phyloP scores from a whole-genome alignment of 2,113 vertebrate species.

The Phyllopteryx taeniolatus region DNA sequence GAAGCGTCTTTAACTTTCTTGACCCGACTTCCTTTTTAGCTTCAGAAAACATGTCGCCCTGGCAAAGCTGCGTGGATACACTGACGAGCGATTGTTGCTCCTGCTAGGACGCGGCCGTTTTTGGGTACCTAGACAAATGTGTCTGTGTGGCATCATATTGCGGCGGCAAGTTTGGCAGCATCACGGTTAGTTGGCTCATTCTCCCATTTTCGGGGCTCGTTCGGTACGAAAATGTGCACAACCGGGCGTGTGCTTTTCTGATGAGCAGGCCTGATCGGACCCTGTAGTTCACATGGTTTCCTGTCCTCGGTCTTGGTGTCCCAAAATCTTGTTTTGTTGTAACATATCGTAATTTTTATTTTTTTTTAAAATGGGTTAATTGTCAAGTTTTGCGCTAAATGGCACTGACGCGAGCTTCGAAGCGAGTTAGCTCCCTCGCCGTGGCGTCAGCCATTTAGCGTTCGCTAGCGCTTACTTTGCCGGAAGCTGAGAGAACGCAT shows the following conservation, averaged over 20 bases:
- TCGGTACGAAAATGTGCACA: neutral
- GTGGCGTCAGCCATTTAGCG: neutral
- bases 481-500: neutral
- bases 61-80: conserved; percentile 91
- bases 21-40: conserved; percentile 43
- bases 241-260: conserved; percentile 13
- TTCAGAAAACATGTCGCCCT: conserved; percentile 82
- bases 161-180: conserved; percentile 80
- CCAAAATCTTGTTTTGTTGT: neutral
- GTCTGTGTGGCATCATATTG: conserved; percentile 82
- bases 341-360: neutral
- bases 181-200: conserved; percentile 74
- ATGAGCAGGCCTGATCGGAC: conserved; percentile 56
- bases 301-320: conserved; percentile 22
- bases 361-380: neutral
- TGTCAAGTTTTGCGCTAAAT: neutral
- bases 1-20: conserved; percentile 21
- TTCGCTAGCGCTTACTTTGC: neutral
- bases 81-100: conserved; percentile 84
- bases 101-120: conserved; percentile 93
- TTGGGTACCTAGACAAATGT: conserved; percentile 86
- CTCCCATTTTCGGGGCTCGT: neutral
- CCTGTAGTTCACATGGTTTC: conserved; percentile 57
- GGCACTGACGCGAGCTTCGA: neutral
- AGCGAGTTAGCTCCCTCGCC: neutral